A percentile compares a stretch with the other conserved stretches of the same genome.
These are phyloP conservation scores for Garrulus glandarius DNA, from an alignment of 2,797 vertebrate species.

Conservation along the genomic window DNA sequence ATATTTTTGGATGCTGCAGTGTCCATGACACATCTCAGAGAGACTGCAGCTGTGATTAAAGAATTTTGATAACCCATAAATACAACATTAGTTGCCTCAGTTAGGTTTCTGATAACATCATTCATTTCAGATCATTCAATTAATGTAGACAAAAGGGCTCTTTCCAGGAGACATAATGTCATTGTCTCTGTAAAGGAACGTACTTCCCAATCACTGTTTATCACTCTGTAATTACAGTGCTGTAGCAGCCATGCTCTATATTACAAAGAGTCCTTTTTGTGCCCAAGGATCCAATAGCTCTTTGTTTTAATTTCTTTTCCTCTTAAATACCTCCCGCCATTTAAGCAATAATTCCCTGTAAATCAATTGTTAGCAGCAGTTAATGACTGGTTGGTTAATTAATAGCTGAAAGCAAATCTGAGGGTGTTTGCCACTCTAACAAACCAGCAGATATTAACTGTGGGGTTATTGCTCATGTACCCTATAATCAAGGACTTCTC, in stretches of 20 bases:
- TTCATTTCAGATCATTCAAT: constrained; percentile 70
- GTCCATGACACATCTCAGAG: neutral
- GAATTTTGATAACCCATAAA: constrained; percentile 64
- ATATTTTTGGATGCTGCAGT: constrained; percentile 3
- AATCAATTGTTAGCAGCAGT: constrained; percentile 79
- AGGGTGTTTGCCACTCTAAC: constrained; percentile 67
- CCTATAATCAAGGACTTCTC: constrained; percentile 65
- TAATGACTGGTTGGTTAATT: constrained; percentile 81
- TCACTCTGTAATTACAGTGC: constrained; percentile 74
- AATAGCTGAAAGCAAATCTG: constrained; percentile 78
- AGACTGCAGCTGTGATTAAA: neutral
- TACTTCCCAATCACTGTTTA: constrained; percentile 76
- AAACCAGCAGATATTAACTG: constrained; percentile 54
- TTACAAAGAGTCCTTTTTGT: constrained; percentile 68
- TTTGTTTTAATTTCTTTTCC: constrained; percentile 82
- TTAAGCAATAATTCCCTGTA: constrained; percentile 77
- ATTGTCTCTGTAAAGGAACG: constrained; percentile 62
- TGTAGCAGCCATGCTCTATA: constrained; percentile 53
- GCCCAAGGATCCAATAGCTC: constrained; percentile 67
- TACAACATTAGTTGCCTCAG: constrained; percentile 54
- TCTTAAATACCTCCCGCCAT: constrained; percentile 78
- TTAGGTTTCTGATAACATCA: constrained; percentile 64
- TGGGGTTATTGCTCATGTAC: constrained; percentile 27
- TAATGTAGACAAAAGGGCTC: constrained; percentile 59
- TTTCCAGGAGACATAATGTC: constrained; percentile 66